These are phyloP conservation scores for Equus quagga DNA, from an alignment of 2,113 vertebrate genomes.

Conservation along the genomic window DNA sequence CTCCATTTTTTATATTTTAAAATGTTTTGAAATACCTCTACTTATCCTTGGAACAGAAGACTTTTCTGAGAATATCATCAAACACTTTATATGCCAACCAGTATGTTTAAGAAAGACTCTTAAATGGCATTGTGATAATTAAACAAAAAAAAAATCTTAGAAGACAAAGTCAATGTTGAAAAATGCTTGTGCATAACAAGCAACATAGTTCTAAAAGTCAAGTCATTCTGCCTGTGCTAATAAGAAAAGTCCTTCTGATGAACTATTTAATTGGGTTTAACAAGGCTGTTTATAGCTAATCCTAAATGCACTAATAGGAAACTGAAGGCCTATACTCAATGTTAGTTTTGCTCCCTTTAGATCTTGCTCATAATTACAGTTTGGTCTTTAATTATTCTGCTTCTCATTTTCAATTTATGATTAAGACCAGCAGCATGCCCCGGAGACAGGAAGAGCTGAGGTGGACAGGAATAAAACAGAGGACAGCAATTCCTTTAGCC, in stretches of 20 bases:
- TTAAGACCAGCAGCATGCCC: constrained; percentile 82
- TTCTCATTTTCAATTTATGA: constrained; percentile 87
- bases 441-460: constrained; percentile 81
- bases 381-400: constrained; percentile 88
- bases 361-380: constrained; percentile 86
- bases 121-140: background rate
- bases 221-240: constrained; percentile 74
- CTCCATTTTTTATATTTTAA: background rate
- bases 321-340: constrained; percentile 73
- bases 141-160: constrained; percentile 9
- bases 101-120: background rate
- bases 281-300: constrained; percentile 84
- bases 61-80: background rate
- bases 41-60: background rate
- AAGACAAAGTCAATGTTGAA: background rate
- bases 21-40: background rate
- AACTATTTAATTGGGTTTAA: constrained; percentile 85
- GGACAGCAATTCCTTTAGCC: constrained; percentile 66
- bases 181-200: constrained; percentile 46
- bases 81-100: background rate
- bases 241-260: constrained; percentile 79
- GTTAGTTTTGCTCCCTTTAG: constrained; percentile 84
- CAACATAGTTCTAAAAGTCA: constrained; percentile 66
- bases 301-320: constrained; percentile 84
- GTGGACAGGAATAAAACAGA: constrained; percentile 78